Percentiles rank a stretch among this genome's conserved stretches.
Evolutionary conservation across 2,113 vertebrate genomes (phyloP).

Genomic region (Recurvirostra avosetta): DNA sequence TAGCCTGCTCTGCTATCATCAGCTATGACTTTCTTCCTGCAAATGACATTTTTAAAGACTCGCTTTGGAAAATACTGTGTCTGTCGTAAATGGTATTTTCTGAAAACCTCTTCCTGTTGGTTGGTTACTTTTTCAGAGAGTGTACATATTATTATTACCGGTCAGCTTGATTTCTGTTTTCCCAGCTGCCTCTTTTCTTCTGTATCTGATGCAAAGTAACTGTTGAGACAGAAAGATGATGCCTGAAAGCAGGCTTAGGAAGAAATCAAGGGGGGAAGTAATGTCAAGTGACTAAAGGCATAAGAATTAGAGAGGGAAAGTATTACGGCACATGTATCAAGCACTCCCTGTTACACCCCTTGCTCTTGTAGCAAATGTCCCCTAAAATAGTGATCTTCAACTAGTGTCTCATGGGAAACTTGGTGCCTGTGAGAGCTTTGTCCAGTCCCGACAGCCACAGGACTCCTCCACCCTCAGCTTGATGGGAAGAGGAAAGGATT

Average conservation of each 20-base stretch:
- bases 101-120: constrained; percentile 28
- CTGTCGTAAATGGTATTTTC: not conserved
- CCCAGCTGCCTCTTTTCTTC: not conserved
- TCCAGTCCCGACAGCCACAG: not conserved
- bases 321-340: not conserved
- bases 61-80: not conserved
- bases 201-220: not conserved
- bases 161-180: not conserved
- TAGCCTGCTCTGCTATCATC: not conserved
- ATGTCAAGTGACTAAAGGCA: not conserved
- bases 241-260: not conserved
- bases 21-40: not conserved
- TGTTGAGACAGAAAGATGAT: not conserved
- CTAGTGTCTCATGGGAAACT: not conserved
- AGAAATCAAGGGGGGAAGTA: not conserved
- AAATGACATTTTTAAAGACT: not conserved
- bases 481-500: not conserved
- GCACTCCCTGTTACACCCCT: not conserved
- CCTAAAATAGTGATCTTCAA: not conserved
- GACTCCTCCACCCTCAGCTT: not conserved
- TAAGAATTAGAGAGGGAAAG: not conserved
- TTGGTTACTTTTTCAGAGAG: not conserved
- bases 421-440: not conserved
- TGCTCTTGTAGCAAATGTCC: not conserved
- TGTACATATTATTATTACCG: not conserved